Percentiles rank a stretch among this genome's conserved stretches.
Evolutionary conservation across 1,140 invertebrate species (phyloP).

Genomic region (Hylaeus volcanicus): DNA sequence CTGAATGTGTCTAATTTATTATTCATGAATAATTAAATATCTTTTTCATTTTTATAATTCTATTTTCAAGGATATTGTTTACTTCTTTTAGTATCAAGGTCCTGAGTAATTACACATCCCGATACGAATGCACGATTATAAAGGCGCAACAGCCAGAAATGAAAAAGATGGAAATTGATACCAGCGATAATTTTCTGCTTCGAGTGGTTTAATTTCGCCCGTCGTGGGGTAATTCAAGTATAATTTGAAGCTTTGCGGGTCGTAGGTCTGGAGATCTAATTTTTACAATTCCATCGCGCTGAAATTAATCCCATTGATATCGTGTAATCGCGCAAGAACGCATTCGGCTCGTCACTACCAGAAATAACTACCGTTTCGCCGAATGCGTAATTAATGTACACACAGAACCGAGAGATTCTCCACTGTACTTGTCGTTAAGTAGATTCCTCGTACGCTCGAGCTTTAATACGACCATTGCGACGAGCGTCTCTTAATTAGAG

Average conservation of each 20-base stretch:
- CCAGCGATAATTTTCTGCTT: conserved; percentile 14
- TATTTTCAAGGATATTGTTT: no score
- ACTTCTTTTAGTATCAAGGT: no score
- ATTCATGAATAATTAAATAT: no score
- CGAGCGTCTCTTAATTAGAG: conserved; percentile 31
- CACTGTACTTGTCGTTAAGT: conserved; percentile 6
- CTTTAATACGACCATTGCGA: conserved; percentile 17
- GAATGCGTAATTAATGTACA: conserved; percentile 12
- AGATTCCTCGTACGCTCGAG: conserved; percentile 16
- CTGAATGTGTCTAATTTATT: no score
- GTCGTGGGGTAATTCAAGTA: conserved; percentile 47
- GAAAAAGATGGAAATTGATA: not conserved
- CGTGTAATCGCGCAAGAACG: not conserved
- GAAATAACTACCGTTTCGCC: not conserved
- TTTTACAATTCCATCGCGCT: conserved; percentile 7
- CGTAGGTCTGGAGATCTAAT: not conserved
- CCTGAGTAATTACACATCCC: no score
- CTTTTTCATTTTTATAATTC: no score
- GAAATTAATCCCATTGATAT: not conserved
- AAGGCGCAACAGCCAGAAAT: not conserved
- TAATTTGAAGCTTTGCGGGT: conserved; percentile 1
- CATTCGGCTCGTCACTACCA: conserved; percentile 7
- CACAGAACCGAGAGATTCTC: not conserved
- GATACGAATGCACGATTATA: no score
- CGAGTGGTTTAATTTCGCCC: conserved; percentile 57